Percentiles rank a stretch among this genome's conserved stretches.
Evolutionary conservation across 2,888 invertebrate species (phyloP).

Genomic region (Eurytoma californica): DNA sequence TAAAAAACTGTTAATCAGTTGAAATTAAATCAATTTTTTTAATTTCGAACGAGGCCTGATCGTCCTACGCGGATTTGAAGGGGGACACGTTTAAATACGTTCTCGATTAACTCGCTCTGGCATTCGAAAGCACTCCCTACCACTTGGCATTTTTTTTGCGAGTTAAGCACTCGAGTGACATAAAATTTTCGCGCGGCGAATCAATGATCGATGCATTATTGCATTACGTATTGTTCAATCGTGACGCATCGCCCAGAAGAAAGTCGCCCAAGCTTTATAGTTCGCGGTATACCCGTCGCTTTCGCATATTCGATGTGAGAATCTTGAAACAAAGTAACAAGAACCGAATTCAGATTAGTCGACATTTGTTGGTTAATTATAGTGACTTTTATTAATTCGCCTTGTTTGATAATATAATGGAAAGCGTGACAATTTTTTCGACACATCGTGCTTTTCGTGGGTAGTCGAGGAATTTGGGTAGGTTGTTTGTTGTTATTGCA

Average conservation of each 20-base stretch:
- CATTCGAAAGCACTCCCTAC: conserved; percentile 37
- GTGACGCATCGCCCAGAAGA: conserved; percentile 2
- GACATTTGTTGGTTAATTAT: no score
- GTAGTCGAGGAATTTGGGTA: conserved; percentile 10
- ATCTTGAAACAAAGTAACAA: no score
- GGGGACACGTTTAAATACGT: not conserved
- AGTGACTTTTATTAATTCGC: no score
- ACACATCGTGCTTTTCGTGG: conserved; percentile 4
- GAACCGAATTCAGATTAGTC: no score
- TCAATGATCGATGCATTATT: conserved; percentile 43
- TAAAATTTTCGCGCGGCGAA: conserved; percentile 38
- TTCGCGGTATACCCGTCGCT: not conserved
- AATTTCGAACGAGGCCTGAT: no score
- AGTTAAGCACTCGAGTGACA: conserved; percentile 43
- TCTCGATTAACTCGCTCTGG: not conserved
- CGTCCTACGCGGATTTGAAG: no score
- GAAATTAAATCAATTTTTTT: no score
- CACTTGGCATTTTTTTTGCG: conserved; percentile 21
- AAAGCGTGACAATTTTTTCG: not conserved
- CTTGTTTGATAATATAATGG: no score
- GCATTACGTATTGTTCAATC: conserved; percentile 20
- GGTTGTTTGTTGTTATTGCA: conserved; percentile 39
- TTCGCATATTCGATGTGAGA: no score
- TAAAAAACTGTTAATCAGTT: no score
- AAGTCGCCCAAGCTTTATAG: conserved; percentile 6